Base-by-base conservation (phyloP, 2,888 invertebrate species). In the Bombylius discolor region DNA sequence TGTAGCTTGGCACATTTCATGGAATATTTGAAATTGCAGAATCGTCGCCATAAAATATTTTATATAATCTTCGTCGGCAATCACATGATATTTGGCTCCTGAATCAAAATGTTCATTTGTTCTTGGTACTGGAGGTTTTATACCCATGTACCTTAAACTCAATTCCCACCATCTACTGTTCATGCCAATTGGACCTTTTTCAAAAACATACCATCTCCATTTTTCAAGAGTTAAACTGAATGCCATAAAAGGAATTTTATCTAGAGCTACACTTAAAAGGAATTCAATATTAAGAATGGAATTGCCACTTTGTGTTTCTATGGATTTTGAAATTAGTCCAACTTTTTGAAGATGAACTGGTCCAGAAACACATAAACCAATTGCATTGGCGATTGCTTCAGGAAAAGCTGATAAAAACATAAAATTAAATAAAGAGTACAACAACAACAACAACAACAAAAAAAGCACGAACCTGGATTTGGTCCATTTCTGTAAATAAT, bases 1-100 rank as follows among this genome's bases (percentile, higher is more conserved):
- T 0, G 89, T 79, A 4, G 81, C 86, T 2, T 76, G 69, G 67
- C 92, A 93, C 56, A 92, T 75, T 46, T 86, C 82, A 63, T 88
- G 83, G 68, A 85, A 87, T 52, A 93, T 79, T 76, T 92, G 92
- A 75, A 92, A 93, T 75, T 93, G 89, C 56, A 92, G 73, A 6
- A 92, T 77, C 23, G 85, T 81, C 0, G 87, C 85, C 4, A 92
- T 81, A 69, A 91, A 92, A 70, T 92, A 92, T 68, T 89, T 85
- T 62, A 78, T 78, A 70, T 79, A 83, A 58, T 81, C 80, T 72
- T 82, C 78, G 70, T 90, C 87, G 5, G 86, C 83, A 5, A 87
- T 81, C 8, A 92, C 76, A 66, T 92, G 91, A 67, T 87, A 87
- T 65, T 91, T 92, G 2, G 90, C 80, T 3, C 84, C 90, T 1